Conservation (phyloP, 2,113 vertebrate genomes). For the Ardeotis arabs region DNA sequence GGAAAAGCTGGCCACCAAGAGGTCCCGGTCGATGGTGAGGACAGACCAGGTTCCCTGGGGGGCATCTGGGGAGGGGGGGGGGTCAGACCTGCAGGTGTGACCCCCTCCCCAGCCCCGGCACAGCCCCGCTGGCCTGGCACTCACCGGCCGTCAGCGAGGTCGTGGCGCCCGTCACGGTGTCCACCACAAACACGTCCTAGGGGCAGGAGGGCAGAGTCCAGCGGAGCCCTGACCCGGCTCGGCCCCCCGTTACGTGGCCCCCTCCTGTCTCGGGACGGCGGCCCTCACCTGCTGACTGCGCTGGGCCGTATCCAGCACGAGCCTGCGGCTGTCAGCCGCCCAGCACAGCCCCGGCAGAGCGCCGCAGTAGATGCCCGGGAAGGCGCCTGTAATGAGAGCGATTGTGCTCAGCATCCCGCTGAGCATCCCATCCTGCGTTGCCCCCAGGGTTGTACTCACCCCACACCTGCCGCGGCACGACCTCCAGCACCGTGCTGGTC, state of each 20-base stretch:
- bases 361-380: slow-evolving; percentile 40
- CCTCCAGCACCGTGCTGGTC: slow-evolving; percentile 12
- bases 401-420: background rate
- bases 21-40: slow-evolving; percentile 13
- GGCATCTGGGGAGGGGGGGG: background rate
- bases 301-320: slow-evolving; percentile 69
- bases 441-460: slow-evolving; percentile 9
- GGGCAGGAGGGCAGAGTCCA: background rate
- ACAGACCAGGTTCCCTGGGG: slow-evolving; percentile 42
- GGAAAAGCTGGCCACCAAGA: slow-evolving; percentile 31
- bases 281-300: slow-evolving; percentile 58
- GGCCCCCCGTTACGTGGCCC: rapidly evolving
- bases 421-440: rapidly evolving
- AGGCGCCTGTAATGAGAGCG: background rate
- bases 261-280: rapidly evolving
- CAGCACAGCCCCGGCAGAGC: slow-evolving; percentile 74
- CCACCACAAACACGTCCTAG: slow-evolving; percentile 44
- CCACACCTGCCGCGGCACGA: background rate
- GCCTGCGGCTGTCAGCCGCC: slow-evolving; percentile 78
- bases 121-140: rapidly evolving
- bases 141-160: slow-evolving; percentile 21
- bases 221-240: background rate
- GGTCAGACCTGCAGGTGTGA: background rate
- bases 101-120: background rate
- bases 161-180: background rate